phyloP scores from a whole-genome alignment of 2,888 invertebrate species.

The Aphodius sticticus region DNA sequence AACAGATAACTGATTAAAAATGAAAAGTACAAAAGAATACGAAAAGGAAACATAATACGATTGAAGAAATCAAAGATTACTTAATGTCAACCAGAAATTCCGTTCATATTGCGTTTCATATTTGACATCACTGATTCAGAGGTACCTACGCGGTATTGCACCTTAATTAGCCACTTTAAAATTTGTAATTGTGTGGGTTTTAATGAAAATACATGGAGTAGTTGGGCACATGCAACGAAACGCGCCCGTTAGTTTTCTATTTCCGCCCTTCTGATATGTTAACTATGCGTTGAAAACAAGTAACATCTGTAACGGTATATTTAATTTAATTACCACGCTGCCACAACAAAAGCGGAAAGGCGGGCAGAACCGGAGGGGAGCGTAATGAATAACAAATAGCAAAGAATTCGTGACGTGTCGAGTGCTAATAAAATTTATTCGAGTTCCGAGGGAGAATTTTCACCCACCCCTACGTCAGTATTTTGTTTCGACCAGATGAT shows the following conservation, averaged over 20 bases:
- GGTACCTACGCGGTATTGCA: too few relatives aligned
- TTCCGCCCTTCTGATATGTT: neutral
- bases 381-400: neutral
- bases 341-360: neutral
- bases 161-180: too few relatives aligned
- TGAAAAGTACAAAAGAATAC: too few relatives aligned
- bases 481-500: neutral
- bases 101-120: too few relatives aligned
- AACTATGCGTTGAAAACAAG: neutral
- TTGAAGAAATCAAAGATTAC: too few relatives aligned
- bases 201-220: too few relatives aligned
- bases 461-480: neutral
- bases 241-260: neutral
- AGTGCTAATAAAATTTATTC: slow-evolving; percentile 4
- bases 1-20: too few relatives aligned
- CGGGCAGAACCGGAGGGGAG: neutral
- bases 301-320: neutral
- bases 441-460: neutral
- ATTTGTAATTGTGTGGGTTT: too few relatives aligned
- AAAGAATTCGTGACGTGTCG: neutral
- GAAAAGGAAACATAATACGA: too few relatives aligned
- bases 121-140: too few relatives aligned
- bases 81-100: too few relatives aligned
- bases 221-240: too few relatives aligned
- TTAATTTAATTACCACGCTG: neutral